These are phyloP conservation scores for Acanthurus leucopareius DNA, from an alignment of 2,797 vertebrate genomes.

Conservation along the genomic window DNA sequence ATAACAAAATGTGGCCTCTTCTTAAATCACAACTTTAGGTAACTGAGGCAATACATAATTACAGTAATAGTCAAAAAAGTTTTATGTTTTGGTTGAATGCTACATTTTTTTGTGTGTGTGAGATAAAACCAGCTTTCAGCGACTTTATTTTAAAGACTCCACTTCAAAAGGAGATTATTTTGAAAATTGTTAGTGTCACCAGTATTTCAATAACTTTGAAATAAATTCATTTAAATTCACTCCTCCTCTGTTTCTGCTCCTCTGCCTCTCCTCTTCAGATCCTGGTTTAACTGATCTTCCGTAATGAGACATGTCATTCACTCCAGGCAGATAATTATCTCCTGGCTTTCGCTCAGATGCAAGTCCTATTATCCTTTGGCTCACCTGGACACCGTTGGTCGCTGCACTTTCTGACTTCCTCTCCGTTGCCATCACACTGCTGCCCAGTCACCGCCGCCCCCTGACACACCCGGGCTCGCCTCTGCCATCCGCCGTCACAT, in stretches of 20 bases:
- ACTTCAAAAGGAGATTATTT: slow-evolving; percentile 43
- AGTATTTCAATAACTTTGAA: slow-evolving; percentile 21
- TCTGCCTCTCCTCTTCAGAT: slow-evolving; percentile 34
- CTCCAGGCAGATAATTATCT: slow-evolving; percentile 66
- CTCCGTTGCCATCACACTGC: slow-evolving; percentile 93
- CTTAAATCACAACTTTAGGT: slow-evolving; percentile 20
- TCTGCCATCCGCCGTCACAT: slow-evolving; percentile 97
- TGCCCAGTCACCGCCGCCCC: slow-evolving; percentile 91
- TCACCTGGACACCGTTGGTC: slow-evolving; percentile 98
- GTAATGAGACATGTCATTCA: slow-evolving; percentile 52
- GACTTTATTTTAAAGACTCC: slow-evolving; percentile 27
- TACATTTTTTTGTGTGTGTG: slow-evolving; percentile 14
- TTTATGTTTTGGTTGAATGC: slow-evolving; percentile 6
- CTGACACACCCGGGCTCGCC: slow-evolving; percentile 93
- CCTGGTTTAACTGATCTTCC: slow-evolving; percentile 52
- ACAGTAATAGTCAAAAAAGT: neutral
- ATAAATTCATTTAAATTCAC: slow-evolving; percentile 28
- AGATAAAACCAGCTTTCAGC: slow-evolving; percentile 28
- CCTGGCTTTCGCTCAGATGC: slow-evolving; percentile 35
- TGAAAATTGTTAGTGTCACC: slow-evolving; percentile 20
- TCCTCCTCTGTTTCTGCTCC: slow-evolving; percentile 21
- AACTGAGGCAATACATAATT: neutral
- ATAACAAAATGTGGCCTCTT: slow-evolving; percentile 15
- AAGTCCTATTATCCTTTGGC: slow-evolving; percentile 46
- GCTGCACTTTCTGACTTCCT: slow-evolving; percentile 95